Percentiles rank a stretch among this genome's conserved stretches.
Evolutionary conservation across 2,888 invertebrate species (phyloP).

Genomic region (Malthinus flaveolus): DNA sequence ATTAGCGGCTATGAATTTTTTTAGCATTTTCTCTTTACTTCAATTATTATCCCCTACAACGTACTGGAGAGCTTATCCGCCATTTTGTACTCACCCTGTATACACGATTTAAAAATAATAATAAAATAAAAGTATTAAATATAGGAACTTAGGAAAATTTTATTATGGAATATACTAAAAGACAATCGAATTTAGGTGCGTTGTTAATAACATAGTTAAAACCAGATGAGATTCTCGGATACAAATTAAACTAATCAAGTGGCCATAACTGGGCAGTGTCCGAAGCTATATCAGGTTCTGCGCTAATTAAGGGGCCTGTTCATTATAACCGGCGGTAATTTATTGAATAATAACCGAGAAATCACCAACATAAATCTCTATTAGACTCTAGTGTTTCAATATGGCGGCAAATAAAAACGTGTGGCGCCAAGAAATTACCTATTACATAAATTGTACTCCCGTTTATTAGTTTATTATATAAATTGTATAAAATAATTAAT

Average conservation of each 20-base stretch:
- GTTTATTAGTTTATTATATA: too few relatives aligned
- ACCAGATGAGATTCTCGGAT: slow-evolving; percentile 43
- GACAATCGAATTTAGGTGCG: slow-evolving; percentile 20
- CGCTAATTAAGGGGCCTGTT: slow-evolving; percentile 52
- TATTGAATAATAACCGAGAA: slow-evolving; percentile 55
- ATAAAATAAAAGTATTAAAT: not conserved
- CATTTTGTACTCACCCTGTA: too few relatives aligned
- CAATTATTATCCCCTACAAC: too few relatives aligned
- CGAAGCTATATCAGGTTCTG: slow-evolving; percentile 50
- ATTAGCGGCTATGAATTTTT: too few relatives aligned
- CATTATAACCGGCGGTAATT: slow-evolving; percentile 52
- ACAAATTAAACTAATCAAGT: slow-evolving; percentile 54
- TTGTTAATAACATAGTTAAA: slow-evolving; percentile 26
- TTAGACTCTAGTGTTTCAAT: slow-evolving; percentile 50
- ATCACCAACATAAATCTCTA: slow-evolving; percentile 55
- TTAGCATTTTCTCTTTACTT: too few relatives aligned
- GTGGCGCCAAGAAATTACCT: slow-evolving; percentile 48
- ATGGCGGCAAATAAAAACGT: slow-evolving; percentile 47
- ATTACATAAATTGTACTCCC: slow-evolving; percentile 39
- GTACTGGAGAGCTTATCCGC: too few relatives aligned
- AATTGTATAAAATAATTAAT: too few relatives aligned
- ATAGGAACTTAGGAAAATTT: too few relatives aligned
- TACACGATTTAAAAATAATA: too few relatives aligned
- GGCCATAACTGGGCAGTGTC: slow-evolving; percentile 51
- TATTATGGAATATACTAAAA: slow-evolving; percentile 17